These are phyloP conservation scores for Ailuropoda melanoleuca DNA, from an alignment of 2,113 vertebrate genomes.

Conservation along the genomic window DNA sequence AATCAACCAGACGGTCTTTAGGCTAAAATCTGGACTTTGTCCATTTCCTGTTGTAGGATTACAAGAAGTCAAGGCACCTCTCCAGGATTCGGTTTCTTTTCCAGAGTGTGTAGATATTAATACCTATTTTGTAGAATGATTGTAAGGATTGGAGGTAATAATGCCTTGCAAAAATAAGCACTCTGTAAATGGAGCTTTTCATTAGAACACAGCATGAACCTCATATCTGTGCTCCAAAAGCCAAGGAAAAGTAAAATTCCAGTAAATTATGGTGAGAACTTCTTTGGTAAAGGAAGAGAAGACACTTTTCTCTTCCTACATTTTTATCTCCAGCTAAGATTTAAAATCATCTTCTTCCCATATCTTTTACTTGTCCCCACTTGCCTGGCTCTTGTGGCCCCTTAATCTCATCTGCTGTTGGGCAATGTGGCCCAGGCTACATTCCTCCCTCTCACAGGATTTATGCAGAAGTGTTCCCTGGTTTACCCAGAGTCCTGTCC, in stretches of 20 bases:
- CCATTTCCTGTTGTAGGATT: background rate
- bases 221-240: background rate
- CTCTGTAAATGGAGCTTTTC: background rate
- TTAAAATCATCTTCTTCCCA: background rate
- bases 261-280: background rate
- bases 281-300: background rate
- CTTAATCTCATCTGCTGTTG: background rate
- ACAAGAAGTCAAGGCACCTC: background rate
- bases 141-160: background rate
- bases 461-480: background rate
- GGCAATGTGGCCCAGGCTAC: background rate
- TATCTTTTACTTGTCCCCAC: background rate
- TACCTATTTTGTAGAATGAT: background rate
- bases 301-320: background rate
- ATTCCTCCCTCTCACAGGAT: background rate
- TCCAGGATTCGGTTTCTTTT: background rate
- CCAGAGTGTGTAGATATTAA: background rate
- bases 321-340: background rate
- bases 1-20: background rate
- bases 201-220: background rate
- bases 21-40: background rate
- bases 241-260: slow-evolving; percentile 10
- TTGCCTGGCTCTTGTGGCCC: background rate
- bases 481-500: background rate
- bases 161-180: background rate